These are phyloP conservation scores for Rachycentron canadum DNA, from an alignment of 2,797 vertebrate genomes.

Conservation along the genomic window DNA sequence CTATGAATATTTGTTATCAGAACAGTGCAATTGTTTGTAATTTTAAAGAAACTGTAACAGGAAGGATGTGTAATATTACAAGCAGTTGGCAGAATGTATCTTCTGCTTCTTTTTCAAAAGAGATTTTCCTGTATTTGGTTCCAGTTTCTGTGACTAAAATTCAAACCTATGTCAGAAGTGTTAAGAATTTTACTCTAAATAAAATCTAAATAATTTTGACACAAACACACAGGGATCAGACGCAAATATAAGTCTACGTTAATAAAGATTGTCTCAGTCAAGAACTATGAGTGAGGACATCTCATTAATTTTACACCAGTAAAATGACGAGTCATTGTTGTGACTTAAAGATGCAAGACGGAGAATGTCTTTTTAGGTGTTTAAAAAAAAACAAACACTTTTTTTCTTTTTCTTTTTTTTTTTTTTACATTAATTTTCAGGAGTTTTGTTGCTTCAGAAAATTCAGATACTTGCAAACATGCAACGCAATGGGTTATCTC, in stretches of 20 bases:
- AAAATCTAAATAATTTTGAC: background rate
- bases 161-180: slow-evolving; percentile 1
- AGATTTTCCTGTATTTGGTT: slow-evolving; percentile 14
- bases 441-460: slow-evolving; percentile 38
- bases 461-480: slow-evolving; percentile 25
- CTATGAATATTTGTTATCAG: slow-evolving; percentile 36
- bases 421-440: slow-evolving; percentile 28
- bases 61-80: slow-evolving; percentile 19
- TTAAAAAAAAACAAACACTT: background rate
- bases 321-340: slow-evolving; percentile 15
- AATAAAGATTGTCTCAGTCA: slow-evolving; percentile 8
- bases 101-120: background rate
- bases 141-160: slow-evolving; percentile 18
- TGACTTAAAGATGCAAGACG: slow-evolving; percentile 15
- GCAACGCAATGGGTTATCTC: slow-evolving; percentile 37
- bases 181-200: slow-evolving; percentile 8
- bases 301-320: slow-evolving; percentile 9
- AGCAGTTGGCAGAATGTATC: slow-evolving; percentile 2
- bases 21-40: slow-evolving; percentile 40
- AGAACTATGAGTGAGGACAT: background rate
- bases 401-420: too few species aligned
- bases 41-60: slow-evolving; percentile 1
- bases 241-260: background rate
- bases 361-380: slow-evolving; percentile 34
- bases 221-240: slow-evolving; percentile 2